Evolutionary conservation across 1,140 invertebrate genomes (phyloP).

Genomic region (Cataglyphis hispanica): DNA sequence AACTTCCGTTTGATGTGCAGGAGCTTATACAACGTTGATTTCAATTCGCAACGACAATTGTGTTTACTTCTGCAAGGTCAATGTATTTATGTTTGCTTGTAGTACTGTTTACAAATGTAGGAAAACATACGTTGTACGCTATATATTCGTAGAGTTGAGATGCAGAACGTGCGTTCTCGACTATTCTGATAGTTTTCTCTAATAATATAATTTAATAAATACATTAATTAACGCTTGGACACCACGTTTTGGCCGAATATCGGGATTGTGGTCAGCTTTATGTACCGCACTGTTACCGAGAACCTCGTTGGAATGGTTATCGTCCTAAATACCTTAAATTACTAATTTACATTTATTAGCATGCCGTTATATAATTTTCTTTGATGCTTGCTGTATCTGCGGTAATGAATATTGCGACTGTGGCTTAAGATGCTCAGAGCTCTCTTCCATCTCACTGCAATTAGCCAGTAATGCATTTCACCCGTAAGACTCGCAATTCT

Average conservation of each 20-base stretch:
- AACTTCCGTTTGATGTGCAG: conserved; percentile 51
- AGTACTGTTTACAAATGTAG: conserved; percentile 55
- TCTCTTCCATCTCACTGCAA: conserved; percentile 63
- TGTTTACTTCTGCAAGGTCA: conserved; percentile 59
- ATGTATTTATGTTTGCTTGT: conserved; percentile 57
- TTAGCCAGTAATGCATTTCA: conserved; percentile 58
- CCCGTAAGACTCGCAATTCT: conserved; percentile 43
- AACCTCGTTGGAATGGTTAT: conserved; percentile 10
- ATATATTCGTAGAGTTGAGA: conserved; percentile 26
- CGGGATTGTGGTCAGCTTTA: conserved; percentile 29
- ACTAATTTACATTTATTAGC: conserved; percentile 62
- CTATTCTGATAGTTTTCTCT: conserved; percentile 40
- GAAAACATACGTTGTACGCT: conserved; percentile 20
- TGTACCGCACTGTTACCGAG: conserved; percentile 22
- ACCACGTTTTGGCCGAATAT: conserved; percentile 23
- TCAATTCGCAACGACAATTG: conserved; percentile 57
- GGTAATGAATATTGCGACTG: conserved; percentile 62
- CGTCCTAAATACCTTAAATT: conserved; percentile 46
- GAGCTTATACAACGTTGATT: conserved; percentile 53
- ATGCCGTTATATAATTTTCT: conserved; percentile 53
- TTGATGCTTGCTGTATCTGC: conserved; percentile 32
- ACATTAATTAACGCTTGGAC: conserved; percentile 50
- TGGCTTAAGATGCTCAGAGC: conserved; percentile 53
- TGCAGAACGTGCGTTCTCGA: conserved; percentile 9
- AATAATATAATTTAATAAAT: conserved; percentile 55